phyloP scores from a whole-genome alignment of 2,888 invertebrate genomes.

The Drosophila monieri region DNA sequence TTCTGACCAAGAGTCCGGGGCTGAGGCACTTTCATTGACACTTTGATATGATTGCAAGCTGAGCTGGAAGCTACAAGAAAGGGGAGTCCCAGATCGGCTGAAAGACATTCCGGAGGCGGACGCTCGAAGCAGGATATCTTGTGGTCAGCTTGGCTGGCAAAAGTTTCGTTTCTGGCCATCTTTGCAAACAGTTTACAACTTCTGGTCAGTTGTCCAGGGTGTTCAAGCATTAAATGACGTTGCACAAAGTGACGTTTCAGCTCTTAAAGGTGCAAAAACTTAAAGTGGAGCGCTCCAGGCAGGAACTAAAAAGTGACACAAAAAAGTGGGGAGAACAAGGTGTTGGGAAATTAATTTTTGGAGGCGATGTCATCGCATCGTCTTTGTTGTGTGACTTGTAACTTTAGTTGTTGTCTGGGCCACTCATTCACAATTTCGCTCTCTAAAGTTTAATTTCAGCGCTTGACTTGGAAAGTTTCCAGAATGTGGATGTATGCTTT shows the following conservation, averaged over 20 bases:
- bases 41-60: constrained; percentile 60
- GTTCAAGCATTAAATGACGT: constrained; percentile 55
- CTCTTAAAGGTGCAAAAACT: constrained; percentile 37
- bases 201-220: constrained; percentile 48
- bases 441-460: constrained; percentile 74
- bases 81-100: not conserved
- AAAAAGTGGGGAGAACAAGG: constrained; percentile 23
- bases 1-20: constrained; percentile 49
- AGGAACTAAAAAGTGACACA: constrained; percentile 29
- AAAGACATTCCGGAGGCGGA: not conserved
- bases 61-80: not conserved
- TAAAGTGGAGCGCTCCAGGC: constrained; percentile 35
- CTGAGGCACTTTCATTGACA: constrained; percentile 60
- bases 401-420: constrained; percentile 54
- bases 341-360: constrained; percentile 46
- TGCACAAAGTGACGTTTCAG: constrained; percentile 50
- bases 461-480: constrained; percentile 71
- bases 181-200: constrained; percentile 58
- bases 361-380: constrained; percentile 38
- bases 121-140: not conserved
- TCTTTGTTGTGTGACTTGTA: constrained; percentile 73
- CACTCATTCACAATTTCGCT: constrained; percentile 51
- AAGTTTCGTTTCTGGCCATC: constrained; percentile 65
- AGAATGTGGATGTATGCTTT: constrained; percentile 14
- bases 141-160: constrained; percentile 37